Evolutionary conservation across 2,113 vertebrate species (phyloP), one percentile per base, ranked within the genome.

Genomic region (Todiramphus saurophagus): DNA sequence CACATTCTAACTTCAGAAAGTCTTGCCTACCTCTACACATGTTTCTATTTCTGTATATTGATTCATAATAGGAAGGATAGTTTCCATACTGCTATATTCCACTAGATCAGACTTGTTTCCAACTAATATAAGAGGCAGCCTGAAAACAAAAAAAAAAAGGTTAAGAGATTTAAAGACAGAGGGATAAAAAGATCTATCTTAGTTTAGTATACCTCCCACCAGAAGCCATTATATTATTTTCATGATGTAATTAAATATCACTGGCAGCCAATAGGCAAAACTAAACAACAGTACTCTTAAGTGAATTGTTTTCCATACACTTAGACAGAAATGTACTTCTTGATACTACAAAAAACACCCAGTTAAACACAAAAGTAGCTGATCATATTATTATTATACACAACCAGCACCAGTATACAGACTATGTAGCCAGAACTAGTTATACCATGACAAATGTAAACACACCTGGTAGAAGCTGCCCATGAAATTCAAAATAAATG

Each of bases 11-110:
- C 35, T 82, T 69, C 62, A 87, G 31, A 27, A 80, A 94, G 55
- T 30, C 82, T 77, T 79, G 37, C 97, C 96, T 98, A 99, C 99
- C 99, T 99, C 99, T 78, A 99, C 99, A 94, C 99, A 99, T 2
- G 99, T 99, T 98, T 99, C 99, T 91, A 99, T 99, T 91, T 99
- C 99, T 89, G 99, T 99, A 85, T 99, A 99, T 89, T 99, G 99
- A 97, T 99, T 99, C 99, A 99, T 99, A 95, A 99, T 99, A 85
- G 99, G 99, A 88, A 99, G 98, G 94, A 99, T 99, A 87, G 99
- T 99, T 97, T 99, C 99, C 99, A 99, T 99, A 96, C 99, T 99
- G 98, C 99, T 99, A 91, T 99, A 99, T 86, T 99, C 99, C 96
- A 99, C 99, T 91, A 99, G 97, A 98, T 99, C 99, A 9, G 99